A percentile compares a stretch with the other conserved stretches of the same genome.
phyloP scores from a whole-genome alignment of 1,140 invertebrate species.

The Drosophila baimaii region DNA sequence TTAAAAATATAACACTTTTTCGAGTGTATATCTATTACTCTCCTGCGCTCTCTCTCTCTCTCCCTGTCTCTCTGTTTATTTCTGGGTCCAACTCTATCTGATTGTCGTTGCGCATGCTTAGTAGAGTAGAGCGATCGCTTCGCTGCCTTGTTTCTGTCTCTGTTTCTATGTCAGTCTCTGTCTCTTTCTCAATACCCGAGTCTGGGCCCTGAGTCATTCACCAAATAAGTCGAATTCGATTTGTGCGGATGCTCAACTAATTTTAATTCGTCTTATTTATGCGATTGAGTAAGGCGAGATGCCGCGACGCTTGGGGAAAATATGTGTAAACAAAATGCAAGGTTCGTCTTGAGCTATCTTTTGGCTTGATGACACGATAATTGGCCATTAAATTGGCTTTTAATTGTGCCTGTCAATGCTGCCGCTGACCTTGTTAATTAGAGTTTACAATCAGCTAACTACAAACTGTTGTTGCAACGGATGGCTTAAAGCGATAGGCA shows the following conservation, averaged over 20 bases:
- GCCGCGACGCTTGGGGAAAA: conserved; percentile 4
- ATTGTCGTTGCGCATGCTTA: conserved; percentile 66
- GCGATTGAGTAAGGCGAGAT: conserved; percentile 48
- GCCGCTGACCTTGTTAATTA: conserved; percentile 52
- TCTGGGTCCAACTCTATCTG: conserved; percentile 16
- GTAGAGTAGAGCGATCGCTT: conserved; percentile 50
- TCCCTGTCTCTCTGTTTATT: conserved; percentile 26
- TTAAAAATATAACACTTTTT: no score
- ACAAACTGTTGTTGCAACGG: background rate
- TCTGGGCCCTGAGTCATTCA: conserved; percentile 40
- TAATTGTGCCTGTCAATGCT: conserved; percentile 46
- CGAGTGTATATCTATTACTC: background rate
- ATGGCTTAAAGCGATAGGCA: conserved; percentile 7
- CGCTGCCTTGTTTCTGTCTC: conserved; percentile 11
- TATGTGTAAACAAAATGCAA: conserved; percentile 27
- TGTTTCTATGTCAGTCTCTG: conserved; percentile 3
- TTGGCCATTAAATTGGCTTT: conserved; percentile 66
- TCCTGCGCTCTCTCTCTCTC: background rate
- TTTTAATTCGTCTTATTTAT: conserved; percentile 44
- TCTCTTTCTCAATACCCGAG: conserved; percentile 22
- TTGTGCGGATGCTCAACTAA: conserved; percentile 49
- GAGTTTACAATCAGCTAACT: conserved; percentile 31
- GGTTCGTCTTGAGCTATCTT: conserved; percentile 22
- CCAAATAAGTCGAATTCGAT: conserved; percentile 71
- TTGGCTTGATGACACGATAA: conserved; percentile 53